phyloP scores from a whole-genome alignment of 2,113 vertebrate genomes.

The Alligator sinensis region DNA sequence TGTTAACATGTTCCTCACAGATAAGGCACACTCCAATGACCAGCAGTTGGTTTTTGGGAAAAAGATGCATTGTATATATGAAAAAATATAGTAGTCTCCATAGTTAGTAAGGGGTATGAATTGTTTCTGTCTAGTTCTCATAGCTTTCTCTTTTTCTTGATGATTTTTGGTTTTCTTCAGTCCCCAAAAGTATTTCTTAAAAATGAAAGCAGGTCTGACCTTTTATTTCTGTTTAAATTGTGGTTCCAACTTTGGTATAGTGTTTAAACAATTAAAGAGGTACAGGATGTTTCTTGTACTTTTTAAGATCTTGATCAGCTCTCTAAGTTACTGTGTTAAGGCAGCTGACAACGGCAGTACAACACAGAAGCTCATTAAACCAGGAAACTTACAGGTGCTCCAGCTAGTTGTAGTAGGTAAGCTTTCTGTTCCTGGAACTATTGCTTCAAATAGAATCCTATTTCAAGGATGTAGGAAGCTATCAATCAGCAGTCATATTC shows the following conservation, averaged over 20 bases:
- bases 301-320: neutral
- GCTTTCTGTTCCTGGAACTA: neutral
- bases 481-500: conserved; percentile 47
- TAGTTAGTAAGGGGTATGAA: neutral
- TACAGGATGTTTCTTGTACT: neutral
- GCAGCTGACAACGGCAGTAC: neutral
- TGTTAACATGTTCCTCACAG: too few relatives aligned
- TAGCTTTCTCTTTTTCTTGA: neutral
- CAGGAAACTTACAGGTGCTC: neutral
- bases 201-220: neutral
- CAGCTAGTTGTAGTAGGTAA: neutral
- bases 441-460: conserved; percentile 36
- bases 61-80: too few relatives aligned
- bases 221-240: neutral
- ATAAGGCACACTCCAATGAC: too few relatives aligned
- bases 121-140: neutral
- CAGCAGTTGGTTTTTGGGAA: too few relatives aligned
- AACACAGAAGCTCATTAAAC: neutral
- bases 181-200: neutral
- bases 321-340: conserved; percentile 26
- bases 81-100: neutral
- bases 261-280: neutral
- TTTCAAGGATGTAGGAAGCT: conserved; percentile 32
- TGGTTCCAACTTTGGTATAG: conserved; percentile 5
- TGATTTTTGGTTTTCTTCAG: neutral